Evolutionary conservation across 1,140 invertebrate species (phyloP).

Genomic region (Littorina saxatilis): DNA sequence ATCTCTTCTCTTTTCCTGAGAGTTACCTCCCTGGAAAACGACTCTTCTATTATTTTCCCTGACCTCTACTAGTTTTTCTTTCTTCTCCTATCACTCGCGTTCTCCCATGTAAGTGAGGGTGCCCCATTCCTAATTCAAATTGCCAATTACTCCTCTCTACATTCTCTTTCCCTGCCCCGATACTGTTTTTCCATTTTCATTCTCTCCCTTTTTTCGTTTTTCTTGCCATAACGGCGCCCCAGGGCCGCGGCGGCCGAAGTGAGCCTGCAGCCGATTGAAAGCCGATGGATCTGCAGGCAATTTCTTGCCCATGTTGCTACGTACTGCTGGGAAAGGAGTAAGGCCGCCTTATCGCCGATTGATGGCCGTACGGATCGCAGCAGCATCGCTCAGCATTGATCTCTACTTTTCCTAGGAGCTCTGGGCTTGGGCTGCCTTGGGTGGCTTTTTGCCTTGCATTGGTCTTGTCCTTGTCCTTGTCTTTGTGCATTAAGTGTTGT

Average conservation of each 20-base stretch:
- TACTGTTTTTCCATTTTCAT: not conserved
- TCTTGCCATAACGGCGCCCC: not conserved
- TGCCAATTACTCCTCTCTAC: conserved; percentile 15
- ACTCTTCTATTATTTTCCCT: not conserved
- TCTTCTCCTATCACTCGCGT: not conserved
- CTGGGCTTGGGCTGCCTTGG: too few relatives aligned
- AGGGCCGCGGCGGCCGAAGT: not conserved
- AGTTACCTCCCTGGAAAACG: too few relatives aligned
- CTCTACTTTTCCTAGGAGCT: not conserved
- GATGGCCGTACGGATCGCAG: not conserved
- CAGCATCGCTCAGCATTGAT: not conserved
- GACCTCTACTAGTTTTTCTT: not conserved
- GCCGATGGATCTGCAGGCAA: not conserved
- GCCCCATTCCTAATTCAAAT: conserved; percentile 16
- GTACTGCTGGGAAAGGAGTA: not conserved
- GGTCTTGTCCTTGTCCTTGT: too few relatives aligned
- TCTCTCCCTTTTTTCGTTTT: too few relatives aligned
- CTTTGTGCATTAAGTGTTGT: too few relatives aligned
- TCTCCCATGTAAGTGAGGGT: not conserved
- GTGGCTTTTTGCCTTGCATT: too few relatives aligned
- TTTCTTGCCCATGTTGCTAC: not conserved
- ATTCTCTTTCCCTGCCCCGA: not conserved
- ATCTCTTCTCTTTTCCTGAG: too few relatives aligned
- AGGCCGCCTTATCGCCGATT: conserved; percentile 5
- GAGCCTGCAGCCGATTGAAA: not conserved